These are phyloP conservation scores for Goniozus legneri DNA, from an alignment of 1,140 invertebrate genomes.

Conservation along the genomic window DNA sequence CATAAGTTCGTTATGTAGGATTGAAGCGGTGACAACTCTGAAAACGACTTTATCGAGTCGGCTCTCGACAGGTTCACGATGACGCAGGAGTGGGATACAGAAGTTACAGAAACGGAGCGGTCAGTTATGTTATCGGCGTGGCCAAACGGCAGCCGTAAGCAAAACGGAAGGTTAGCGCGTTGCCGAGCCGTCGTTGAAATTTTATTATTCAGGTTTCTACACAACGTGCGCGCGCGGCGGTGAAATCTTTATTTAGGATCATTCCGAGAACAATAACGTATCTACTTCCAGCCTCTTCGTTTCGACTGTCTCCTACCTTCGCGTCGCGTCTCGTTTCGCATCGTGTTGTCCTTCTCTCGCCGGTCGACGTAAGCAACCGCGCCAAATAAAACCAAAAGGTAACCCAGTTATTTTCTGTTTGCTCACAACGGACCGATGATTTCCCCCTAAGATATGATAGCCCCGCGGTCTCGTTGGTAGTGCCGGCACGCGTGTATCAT, in stretches of 20 bases:
- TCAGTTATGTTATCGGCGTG: too few species aligned
- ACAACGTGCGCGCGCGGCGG: constrained; percentile 29
- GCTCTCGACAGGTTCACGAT: too few species aligned
- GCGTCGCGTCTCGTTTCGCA: constrained; percentile 16
- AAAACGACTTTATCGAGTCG: too few species aligned
- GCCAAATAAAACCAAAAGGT: constrained; percentile 49
- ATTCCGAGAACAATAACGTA: constrained; percentile 57
- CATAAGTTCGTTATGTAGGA: too few species aligned
- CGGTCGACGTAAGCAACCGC: constrained; percentile 20
- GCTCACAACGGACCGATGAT: constrained; percentile 45
- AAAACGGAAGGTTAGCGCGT: constrained; percentile 37
- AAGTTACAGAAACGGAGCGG: too few species aligned
- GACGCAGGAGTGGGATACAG: too few species aligned
- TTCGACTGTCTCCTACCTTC: constrained; percentile 9
- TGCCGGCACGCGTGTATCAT: constrained; percentile 53
- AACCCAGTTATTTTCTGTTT: constrained; percentile 56
- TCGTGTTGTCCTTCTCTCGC: neutral
- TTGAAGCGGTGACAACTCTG: too few species aligned
- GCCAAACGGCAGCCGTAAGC: constrained; percentile 14
- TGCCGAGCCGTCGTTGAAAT: constrained; percentile 35
- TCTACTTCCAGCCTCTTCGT: constrained; percentile 12
- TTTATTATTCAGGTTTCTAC: constrained; percentile 53
- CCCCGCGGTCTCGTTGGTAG: constrained; percentile 42
- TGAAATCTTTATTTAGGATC: constrained; percentile 57
- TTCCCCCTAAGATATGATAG: constrained; percentile 44